phyloP scores from a whole-genome alignment of 2,797 vertebrate species.

The Mycteria americana region DNA sequence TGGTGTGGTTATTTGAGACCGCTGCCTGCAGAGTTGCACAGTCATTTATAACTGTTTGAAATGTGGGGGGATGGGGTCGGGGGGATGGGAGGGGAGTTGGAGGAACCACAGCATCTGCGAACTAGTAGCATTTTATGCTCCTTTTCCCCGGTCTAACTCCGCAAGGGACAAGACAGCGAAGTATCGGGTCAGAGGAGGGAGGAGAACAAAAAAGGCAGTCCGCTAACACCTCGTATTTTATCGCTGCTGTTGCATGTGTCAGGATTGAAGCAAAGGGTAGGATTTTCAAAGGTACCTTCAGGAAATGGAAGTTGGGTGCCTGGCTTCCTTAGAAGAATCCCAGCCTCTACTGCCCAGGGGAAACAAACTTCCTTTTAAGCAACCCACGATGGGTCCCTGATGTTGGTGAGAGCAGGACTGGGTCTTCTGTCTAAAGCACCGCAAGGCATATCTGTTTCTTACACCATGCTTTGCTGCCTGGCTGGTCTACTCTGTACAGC shows the following conservation, averaged over 20 bases:
- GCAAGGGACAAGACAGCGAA: background rate
- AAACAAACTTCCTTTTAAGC: background rate
- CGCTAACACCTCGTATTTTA: background rate
- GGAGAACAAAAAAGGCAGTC: background rate
- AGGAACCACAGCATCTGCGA: constrained; percentile 31
- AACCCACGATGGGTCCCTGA: background rate
- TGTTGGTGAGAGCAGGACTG: background rate
- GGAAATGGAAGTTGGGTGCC: background rate
- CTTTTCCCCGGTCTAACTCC: background rate
- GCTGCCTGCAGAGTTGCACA: constrained; percentile 64
- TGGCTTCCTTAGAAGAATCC: background rate
- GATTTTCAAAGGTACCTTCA: background rate
- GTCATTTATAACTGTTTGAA: constrained; percentile 65
- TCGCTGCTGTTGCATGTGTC: background rate
- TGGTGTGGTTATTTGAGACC: constrained; percentile 66
- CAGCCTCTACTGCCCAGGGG: background rate
- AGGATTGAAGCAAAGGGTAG: background rate
- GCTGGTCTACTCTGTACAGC: too few species aligned
- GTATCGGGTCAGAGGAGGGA: background rate
- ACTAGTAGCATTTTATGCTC: constrained; percentile 1
- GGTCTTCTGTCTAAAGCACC: background rate
- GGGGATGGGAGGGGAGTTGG: constrained; percentile 14
- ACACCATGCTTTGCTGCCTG: background rate
- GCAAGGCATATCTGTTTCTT: background rate
- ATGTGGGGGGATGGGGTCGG: constrained; percentile 42